These are phyloP conservation scores for Nipponia nippon DNA, from an alignment of 2,113 vertebrate genomes.

Conservation along the genomic window DNA sequence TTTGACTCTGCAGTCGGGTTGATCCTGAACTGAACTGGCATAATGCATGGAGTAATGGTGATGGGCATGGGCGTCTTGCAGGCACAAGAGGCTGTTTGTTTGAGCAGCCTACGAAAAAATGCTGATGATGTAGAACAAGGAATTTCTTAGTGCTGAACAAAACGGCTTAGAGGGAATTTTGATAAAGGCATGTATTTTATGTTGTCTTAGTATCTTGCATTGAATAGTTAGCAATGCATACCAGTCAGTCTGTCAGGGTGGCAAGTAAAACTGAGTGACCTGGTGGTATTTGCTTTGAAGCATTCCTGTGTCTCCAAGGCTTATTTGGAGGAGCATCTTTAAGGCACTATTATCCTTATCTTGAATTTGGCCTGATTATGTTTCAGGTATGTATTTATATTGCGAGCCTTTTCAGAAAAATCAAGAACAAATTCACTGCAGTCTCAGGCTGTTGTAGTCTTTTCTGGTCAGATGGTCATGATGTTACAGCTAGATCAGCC, in stretches of 20 bases:
- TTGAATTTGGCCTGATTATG: neutral
- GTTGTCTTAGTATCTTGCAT: neutral
- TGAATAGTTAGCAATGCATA: neutral
- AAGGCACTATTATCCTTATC: neutral
- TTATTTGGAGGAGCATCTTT: neutral
- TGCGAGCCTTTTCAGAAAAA: neutral
- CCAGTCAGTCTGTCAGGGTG: neutral
- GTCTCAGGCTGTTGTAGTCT: neutral
- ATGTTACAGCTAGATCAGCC: neutral
- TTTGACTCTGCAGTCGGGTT: fast-evolving
- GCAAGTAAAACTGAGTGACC: neutral
- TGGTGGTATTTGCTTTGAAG: neutral
- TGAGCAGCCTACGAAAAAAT: neutral
- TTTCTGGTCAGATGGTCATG: neutral
- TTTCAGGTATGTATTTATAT: neutral
- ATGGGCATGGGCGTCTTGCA: neutral
- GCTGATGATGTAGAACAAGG: neutral
- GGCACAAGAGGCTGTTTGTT: neutral
- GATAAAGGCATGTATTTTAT: neutral
- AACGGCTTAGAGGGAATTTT: neutral
- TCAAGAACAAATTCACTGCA: neutral
- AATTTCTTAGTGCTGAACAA: neutral
- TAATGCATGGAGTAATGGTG: neutral
- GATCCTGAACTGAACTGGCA: neutral
- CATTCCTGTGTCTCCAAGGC: neutral